A percentile compares a stretch with the other conserved stretches of the same genome.
phyloP scores from a whole-genome alignment of 2,888 invertebrate genomes.

The Eretmocerus hayati region DNA sequence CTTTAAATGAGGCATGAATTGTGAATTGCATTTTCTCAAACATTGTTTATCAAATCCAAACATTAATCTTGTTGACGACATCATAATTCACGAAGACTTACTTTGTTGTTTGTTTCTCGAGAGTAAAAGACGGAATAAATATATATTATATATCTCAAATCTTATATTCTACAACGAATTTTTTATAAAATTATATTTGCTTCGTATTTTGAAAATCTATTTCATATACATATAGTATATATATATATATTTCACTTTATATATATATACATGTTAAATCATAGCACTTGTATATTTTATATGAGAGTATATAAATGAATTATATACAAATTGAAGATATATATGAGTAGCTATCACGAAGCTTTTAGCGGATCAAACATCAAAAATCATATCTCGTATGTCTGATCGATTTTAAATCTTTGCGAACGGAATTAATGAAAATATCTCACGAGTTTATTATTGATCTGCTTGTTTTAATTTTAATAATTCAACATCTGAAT shows the following conservation, averaged over 20 bases:
- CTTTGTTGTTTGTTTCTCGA: constrained; percentile 19
- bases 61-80: no score
- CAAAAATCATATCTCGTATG: no score
- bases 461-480: no score
- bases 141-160: constrained; percentile 23
- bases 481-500: no score
- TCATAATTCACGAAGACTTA: constrained; percentile 20
- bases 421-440: no score
- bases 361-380: no score
- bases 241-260: constrained; percentile 21
- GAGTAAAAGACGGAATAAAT: constrained; percentile 24
- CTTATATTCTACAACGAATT: constrained; percentile 24
- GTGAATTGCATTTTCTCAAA: no score
- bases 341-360: constrained; percentile 16
- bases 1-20: no score
- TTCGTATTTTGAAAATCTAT: constrained; percentile 22
- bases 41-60: no score
- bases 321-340: constrained; percentile 2
- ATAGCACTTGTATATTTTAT: constrained; percentile 22
- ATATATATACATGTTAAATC: constrained; percentile 18
- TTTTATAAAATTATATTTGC: constrained; percentile 23
- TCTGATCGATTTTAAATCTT: no score
- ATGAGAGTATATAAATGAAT: constrained; percentile 13
- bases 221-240: constrained; percentile 21
- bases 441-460: no score